Percentiles rank a stretch among this genome's conserved stretches.
These are phyloP conservation scores for Lepidocyrtinus sp. DNA, from an alignment of 2,888 invertebrate species.

Conservation along the genomic window DNA sequence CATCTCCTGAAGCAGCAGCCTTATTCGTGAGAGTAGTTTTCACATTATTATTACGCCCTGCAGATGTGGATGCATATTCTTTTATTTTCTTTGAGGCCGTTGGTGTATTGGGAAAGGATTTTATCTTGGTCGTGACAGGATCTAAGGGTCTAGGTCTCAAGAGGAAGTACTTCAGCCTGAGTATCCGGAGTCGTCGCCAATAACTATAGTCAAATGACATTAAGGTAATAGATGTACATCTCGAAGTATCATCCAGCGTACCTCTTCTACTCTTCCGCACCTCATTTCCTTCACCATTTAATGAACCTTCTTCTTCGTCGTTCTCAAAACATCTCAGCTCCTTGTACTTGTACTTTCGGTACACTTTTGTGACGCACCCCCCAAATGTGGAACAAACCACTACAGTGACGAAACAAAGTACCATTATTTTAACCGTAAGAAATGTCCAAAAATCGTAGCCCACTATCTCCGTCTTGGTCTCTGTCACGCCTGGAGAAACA, in stretches of 20 bases:
- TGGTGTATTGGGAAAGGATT: constrained; percentile 69
- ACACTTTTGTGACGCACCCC: constrained; percentile 67
- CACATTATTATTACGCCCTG: constrained; percentile 36
- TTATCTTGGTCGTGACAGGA: constrained; percentile 60
- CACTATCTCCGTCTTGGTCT: constrained; percentile 42
- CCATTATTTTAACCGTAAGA: constrained; percentile 65
- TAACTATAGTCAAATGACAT: constrained; percentile 70
- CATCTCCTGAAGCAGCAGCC: constrained; percentile 29
- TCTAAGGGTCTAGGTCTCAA: constrained; percentile 62
- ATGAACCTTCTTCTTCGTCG: constrained; percentile 62
- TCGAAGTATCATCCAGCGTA: constrained; percentile 56
- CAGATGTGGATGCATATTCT: constrained; percentile 33
- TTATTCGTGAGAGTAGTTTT: background rate
- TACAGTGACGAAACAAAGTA: constrained; percentile 61
- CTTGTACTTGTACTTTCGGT: constrained; percentile 68
- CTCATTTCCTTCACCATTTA: constrained; percentile 48
- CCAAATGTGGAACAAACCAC: constrained; percentile 66
- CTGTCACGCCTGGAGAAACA: constrained; percentile 46
- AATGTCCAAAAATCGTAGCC: constrained; percentile 67
- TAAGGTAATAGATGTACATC: constrained; percentile 68
- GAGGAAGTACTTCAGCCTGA: constrained; percentile 68
- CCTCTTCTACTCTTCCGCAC: constrained; percentile 35
- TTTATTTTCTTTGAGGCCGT: constrained; percentile 45
- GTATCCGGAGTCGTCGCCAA: constrained; percentile 65
- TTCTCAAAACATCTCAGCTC: constrained; percentile 66